These are phyloP conservation scores for Ptychodera flava DNA, from an alignment of 35 echinoderm and acorn worm genomes.

Conservation along the genomic window DNA sequence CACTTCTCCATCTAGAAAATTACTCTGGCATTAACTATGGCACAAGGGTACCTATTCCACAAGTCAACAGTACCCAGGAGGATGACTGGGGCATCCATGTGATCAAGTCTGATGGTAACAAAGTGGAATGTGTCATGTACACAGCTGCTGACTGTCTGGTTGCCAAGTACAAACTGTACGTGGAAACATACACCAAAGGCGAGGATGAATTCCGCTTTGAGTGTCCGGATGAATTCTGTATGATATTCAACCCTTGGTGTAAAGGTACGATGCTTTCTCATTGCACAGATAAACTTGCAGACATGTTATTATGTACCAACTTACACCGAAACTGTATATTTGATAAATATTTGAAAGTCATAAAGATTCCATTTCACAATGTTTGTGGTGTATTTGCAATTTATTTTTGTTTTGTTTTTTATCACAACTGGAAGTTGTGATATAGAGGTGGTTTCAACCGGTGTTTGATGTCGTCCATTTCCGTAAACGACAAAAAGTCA, in stretches of 20 bases:
- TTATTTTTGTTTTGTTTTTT: too few relatives aligned
- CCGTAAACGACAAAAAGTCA: too few relatives aligned
- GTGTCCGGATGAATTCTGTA: slow-evolving; percentile 44
- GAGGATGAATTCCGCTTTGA: slow-evolving; percentile 70
- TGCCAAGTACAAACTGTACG: slow-evolving; percentile 56
- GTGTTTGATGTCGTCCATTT: too few relatives aligned
- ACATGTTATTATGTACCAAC: too few relatives aligned
- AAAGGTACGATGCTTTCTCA: too few relatives aligned
- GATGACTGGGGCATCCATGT: slow-evolving; percentile 64
- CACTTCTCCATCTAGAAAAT: background rate
- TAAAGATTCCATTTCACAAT: too few relatives aligned
- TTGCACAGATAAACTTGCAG: too few relatives aligned
- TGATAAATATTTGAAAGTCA: too few relatives aligned
- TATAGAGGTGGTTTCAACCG: too few relatives aligned
- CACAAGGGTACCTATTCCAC: background rate
- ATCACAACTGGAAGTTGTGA: too few relatives aligned
- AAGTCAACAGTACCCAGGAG: background rate
- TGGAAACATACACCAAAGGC: slow-evolving; percentile 22
- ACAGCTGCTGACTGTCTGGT: slow-evolving; percentile 51
- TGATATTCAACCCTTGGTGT: slow-evolving; percentile 95
- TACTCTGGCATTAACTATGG: background rate
- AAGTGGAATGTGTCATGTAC: slow-evolving; percentile 44
- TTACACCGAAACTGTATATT: too few relatives aligned
- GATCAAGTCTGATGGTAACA: slow-evolving; percentile 39
- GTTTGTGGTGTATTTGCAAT: too few relatives aligned